A percentile compares a stretch with the other conserved stretches of the same genome.
Conservation (phyloP, 2,113 vertebrate species). For the Balaeniceps rex region DNA sequence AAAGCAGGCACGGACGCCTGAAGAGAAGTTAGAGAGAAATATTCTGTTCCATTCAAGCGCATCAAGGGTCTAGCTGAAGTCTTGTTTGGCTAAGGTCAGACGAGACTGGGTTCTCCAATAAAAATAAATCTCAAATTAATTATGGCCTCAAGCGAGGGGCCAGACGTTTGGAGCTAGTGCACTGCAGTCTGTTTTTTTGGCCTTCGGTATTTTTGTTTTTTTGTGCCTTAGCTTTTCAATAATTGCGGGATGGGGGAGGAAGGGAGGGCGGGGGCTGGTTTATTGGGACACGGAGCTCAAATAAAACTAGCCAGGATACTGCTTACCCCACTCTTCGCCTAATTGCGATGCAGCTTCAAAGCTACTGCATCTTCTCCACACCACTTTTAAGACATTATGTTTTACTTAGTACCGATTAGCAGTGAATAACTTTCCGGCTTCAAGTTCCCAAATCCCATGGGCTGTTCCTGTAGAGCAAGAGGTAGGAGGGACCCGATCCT, state of each 20-base stretch:
- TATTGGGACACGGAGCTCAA: background rate
- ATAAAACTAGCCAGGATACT: slow-evolving; percentile 23
- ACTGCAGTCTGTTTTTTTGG: slow-evolving; percentile 82
- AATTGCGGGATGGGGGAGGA: slow-evolving; percentile 1
- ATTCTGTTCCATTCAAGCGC: slow-evolving; percentile 87
- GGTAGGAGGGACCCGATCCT: background rate
- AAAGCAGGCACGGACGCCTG: slow-evolving; percentile 84
- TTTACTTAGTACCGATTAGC: background rate
- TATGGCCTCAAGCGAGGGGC: slow-evolving; percentile 94
- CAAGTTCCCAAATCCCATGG: background rate
- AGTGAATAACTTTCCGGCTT: background rate
- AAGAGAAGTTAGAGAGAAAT: slow-evolving; percentile 87
- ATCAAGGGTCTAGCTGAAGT: slow-evolving; percentile 87
- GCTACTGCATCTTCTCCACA: background rate
- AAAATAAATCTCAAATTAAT: slow-evolving; percentile 99
- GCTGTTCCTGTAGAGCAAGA: background rate
- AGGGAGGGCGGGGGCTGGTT: background rate
- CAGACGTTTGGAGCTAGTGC: slow-evolving; percentile 89
- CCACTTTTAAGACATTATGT: background rate
- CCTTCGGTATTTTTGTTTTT: slow-evolving; percentile 71
- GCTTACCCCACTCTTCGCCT: background rate
- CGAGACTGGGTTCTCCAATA: slow-evolving; percentile 97
- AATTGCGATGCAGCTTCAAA: background rate
- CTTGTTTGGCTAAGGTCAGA: slow-evolving; percentile 99
- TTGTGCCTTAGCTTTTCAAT: slow-evolving; percentile 56